Base-by-base conservation (phyloP, 2,888 invertebrate genomes). In the Ophioninae sp. region DNA sequence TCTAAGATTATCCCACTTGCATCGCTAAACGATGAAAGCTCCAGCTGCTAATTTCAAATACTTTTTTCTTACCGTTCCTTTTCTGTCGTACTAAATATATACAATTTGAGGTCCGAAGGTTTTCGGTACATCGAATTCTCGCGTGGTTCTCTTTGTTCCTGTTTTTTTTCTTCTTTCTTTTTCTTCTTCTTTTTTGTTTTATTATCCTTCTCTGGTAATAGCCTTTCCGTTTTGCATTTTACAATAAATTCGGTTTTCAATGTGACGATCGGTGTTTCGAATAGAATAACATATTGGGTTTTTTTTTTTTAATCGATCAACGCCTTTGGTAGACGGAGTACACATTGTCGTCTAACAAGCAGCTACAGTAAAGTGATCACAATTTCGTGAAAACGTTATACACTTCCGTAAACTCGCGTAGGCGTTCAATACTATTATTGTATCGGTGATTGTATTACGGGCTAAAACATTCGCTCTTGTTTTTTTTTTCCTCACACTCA, bases 51-150 rank as follows among this genome's bases (percentile, higher is more conserved):
- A 74, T 67, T 76, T 74, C 74, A 72, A 72, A 75, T 59, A 75
- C 59, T 62, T 76, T 76, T 44, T 37, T 59, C n/a, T 61, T 68
- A 21, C 57, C 39, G 30, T 65, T 65, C 50, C 39, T 70, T 21
- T 41, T 75, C 69, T 79, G 79, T 59, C 76, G 72, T 59, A 78
- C 41, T 76, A 74, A 79, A 50, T 82, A 84, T 84, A 75, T 84
- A 81, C 84, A 84, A 81, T 79, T 75, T 72, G 75, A 81, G 78
- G 81, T 84, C 81, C 62, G 79, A 81, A 69, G 73, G 83, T 83
- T 81, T 37, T 37, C 64, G 44, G 68, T 82, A 82, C 62, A 56
- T 62, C 62, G 56, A 37, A 44, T n/a, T 77, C 21, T 73, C 59
- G 50, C 44, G 7, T 59, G 59, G 50, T 62, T 30, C 62, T 50